Evolutionary conservation across 2,888 invertebrate species (phyloP), one percentile per base, ranked within the genome.

Genomic region (Dryadula phaetusa): DNA sequence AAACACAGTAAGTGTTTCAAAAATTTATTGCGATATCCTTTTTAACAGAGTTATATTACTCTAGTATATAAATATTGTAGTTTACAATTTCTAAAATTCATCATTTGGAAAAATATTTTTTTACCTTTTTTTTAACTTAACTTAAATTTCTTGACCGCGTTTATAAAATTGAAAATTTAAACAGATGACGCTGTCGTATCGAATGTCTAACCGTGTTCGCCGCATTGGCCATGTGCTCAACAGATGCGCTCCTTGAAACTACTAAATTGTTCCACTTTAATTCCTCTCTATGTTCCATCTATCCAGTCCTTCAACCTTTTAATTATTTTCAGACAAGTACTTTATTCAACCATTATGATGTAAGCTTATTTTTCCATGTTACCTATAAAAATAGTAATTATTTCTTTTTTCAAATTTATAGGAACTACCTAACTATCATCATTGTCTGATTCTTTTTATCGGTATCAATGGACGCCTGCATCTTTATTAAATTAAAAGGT

Each of bases 191-290:
- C 76, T 77, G 78, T 79, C 70, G 79, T 86, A 86, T 89, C 83
- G 79, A 78, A 83, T 88, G 80, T 81, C 76, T 87, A 79, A 86
- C 83, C 82, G 83, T 84, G 82, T 78, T 86, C 82, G 82, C 76
- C 76, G 81, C 63, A 22, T 34, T 80, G 76, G 83, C 88, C 92
- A 92, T 92, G 87, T 92, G 92, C 77, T 75, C 85, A 79, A 82
- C 92, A 92, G 87, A 91, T 92, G 92, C 84, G 84, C 76, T 81
- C 76, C 79, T 81, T 81, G 79, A 79, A 77, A 77, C 73, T 74
- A 67, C 70, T 66, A 70, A 74, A 72, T 75, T 67, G 74, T 70
- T 75, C 71, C 66, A 73, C 70, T 70, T 75, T 70, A 71, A 61
- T 70, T 66, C 72, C 70, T 70, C 64, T 46, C 60, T 73, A 61